Percentiles rank a stretch among this genome's conserved stretches.
phyloP scores from a whole-genome alignment of 2,888 invertebrate genomes.

The Osmoderma eremita region DNA sequence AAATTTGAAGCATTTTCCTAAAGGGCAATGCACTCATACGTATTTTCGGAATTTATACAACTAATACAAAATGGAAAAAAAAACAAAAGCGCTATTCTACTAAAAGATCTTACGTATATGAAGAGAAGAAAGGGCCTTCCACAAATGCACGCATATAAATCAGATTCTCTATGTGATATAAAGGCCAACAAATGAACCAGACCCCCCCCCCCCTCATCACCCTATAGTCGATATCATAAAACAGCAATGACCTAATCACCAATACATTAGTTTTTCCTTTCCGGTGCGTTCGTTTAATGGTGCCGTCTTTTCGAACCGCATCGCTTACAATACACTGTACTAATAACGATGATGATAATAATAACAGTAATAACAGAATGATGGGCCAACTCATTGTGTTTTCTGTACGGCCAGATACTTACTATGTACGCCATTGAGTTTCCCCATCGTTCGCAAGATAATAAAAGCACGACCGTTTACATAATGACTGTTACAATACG shows the following conservation, averaged over 20 bases:
- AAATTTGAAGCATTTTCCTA: too few relatives aligned
- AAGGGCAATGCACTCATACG: too few relatives aligned
- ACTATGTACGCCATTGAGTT: slow-evolving; percentile 50
- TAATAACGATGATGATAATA: slow-evolving; percentile 16
- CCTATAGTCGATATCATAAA: slow-evolving; percentile 39
- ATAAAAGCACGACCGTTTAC: slow-evolving; percentile 61
- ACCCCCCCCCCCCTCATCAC: neutral
- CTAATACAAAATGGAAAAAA: too few relatives aligned
- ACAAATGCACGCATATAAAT: slow-evolving; percentile 18
- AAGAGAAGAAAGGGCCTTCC: neutral
- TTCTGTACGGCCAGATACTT: slow-evolving; percentile 43
- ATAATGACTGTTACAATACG: slow-evolving; percentile 63
- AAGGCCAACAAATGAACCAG: neutral
- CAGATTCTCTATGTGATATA: slow-evolving; percentile 17
- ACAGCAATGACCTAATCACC: slow-evolving; percentile 47
- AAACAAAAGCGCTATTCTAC: slow-evolving; percentile 16
- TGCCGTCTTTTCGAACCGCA: slow-evolving; percentile 8
- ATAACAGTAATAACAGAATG: slow-evolving; percentile 34
- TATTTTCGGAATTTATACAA: too few relatives aligned
- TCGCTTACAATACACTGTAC: neutral
- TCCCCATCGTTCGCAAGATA: slow-evolving; percentile 54
- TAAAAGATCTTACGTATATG: neutral
- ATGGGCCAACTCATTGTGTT: slow-evolving; percentile 37
- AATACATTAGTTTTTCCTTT: slow-evolving; percentile 45
- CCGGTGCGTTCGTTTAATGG: slow-evolving; percentile 19